Conservation (phyloP, 2,797 vertebrate genomes). For the Geotria australis region DNA sequence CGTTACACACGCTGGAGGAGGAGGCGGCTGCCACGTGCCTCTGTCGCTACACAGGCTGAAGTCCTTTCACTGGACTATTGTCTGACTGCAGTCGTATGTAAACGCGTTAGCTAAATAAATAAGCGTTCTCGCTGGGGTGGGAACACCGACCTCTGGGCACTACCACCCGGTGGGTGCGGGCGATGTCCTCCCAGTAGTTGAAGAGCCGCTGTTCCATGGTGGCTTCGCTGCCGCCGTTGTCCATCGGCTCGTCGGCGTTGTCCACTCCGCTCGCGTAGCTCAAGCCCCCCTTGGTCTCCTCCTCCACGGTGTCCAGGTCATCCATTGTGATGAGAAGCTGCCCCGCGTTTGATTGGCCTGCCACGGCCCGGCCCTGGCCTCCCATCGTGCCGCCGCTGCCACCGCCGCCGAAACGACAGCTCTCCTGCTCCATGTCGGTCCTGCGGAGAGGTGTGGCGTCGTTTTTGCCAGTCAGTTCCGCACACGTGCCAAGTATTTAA, state of each 20-base stretch:
- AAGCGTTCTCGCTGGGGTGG: no score
- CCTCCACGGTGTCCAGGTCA: conserved; percentile 30
- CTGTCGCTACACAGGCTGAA: no score
- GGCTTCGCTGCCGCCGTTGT: conserved; percentile 12
- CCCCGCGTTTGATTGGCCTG: neutral
- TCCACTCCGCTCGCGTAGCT: conserved; percentile 13
- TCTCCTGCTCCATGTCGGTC: conserved; percentile 1
- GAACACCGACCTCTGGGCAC: conserved; percentile 21
- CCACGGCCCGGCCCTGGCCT: neutral
- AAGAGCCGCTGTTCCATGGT: conserved; percentile 23
- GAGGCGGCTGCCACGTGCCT: no score
- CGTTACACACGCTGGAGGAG: no score
- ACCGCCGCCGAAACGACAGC: conserved; percentile 18
- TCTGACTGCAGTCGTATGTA: no score
- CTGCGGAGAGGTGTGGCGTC: no score
- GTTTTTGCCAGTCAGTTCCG: no score
- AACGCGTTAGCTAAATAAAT: no score
- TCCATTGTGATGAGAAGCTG: conserved; percentile 34
- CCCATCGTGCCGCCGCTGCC: conserved; percentile 1
- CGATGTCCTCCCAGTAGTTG: conserved; percentile 44
- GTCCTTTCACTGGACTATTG: no score
- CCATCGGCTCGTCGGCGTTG: conserved; percentile 6
- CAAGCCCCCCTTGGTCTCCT: conserved; percentile 23
- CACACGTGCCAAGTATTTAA: no score
- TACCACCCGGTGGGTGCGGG: conserved; percentile 42